A percentile compares a stretch with the other conserved stretches of the same genome.
phyloP scores from a whole-genome alignment of 2,797 vertebrate species.

The Xyrichtys novacula region DNA sequence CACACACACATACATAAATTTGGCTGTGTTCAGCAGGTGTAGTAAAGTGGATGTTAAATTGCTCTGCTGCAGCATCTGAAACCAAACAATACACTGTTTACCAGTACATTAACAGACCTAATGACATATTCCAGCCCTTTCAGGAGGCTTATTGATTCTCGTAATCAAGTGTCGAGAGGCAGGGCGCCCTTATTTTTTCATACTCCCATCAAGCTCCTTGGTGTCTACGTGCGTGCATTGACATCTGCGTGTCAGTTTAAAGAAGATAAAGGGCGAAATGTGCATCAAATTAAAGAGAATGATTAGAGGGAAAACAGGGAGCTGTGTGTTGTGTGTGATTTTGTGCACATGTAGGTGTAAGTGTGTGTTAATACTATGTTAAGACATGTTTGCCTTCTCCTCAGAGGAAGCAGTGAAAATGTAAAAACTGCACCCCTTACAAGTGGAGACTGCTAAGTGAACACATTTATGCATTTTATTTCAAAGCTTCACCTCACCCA shows the following conservation, averaged over 20 bases:
- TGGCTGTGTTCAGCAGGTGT: constrained; percentile 40
- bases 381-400: constrained; percentile 36
- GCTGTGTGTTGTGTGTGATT: constrained; percentile 11
- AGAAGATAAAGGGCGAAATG: constrained; percentile 43
- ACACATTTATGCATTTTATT: constrained; percentile 54
- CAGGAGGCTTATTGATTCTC: constrained; percentile 69
- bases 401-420: constrained; percentile 31
- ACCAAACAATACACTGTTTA: constrained; percentile 67
- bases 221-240: constrained; percentile 15
- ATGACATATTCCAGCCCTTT: constrained; percentile 66
- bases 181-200: constrained; percentile 45
- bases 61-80: constrained; percentile 52
- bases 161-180: constrained; percentile 67
- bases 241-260: constrained; percentile 16
- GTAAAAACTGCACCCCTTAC: constrained; percentile 13
- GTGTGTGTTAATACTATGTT: constrained; percentile 36
- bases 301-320: constrained; percentile 15
- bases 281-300: constrained; percentile 59
- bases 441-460: constrained; percentile 40
- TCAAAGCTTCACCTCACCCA: constrained; percentile 56
- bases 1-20: constrained; percentile 47
- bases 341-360: constrained; percentile 4
- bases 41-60: constrained; percentile 71
- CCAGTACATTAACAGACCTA: constrained; percentile 69
- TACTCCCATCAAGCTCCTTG: constrained; percentile 26